phyloP scores from a whole-genome alignment of 2,888 invertebrate species.

The Schrankia costaestrigalis region DNA sequence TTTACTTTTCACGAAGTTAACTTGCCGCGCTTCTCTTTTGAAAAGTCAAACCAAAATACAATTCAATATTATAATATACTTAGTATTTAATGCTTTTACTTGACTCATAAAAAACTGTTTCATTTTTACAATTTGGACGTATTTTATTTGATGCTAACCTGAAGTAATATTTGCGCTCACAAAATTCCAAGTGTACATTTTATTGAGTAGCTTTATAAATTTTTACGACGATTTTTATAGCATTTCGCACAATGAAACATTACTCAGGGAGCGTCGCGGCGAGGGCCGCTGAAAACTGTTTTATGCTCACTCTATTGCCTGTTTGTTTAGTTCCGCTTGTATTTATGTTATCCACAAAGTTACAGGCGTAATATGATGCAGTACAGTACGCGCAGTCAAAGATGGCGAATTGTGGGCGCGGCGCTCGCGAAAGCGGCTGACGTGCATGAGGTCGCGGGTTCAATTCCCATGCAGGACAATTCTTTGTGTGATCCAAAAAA shows the following conservation, averaged over 20 bases:
- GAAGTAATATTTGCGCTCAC: slow-evolving; percentile 57
- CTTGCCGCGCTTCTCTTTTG: not conserved
- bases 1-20: too few relatives aligned
- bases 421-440: too few relatives aligned
- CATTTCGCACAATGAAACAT: slow-evolving; percentile 70
- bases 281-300: slow-evolving; percentile 44
- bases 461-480: too few relatives aligned
- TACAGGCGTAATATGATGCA: not conserved
- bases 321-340: slow-evolving; percentile 44
- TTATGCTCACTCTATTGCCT: slow-evolving; percentile 48
- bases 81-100: slow-evolving; percentile 22
- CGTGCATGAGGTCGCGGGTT: too few relatives aligned
- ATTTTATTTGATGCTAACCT: slow-evolving; percentile 51
- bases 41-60: slow-evolving; percentile 8
- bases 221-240: slow-evolving; percentile 69
- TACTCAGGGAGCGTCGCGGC: slow-evolving; percentile 42
- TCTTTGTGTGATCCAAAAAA: too few relatives aligned
- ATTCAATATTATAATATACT: slow-evolving; percentile 17
- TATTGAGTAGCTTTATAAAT: slow-evolving; percentile 71
- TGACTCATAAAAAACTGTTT: slow-evolving; percentile 33
- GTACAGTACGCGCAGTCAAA: not conserved
- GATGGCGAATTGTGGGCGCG: not conserved
- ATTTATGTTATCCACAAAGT: slow-evolving; percentile 17
- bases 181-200: slow-evolving; percentile 67
- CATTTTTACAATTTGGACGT: slow-evolving; percentile 30